These are phyloP conservation scores for Ictalurus furcatus DNA, from an alignment of 2,113 vertebrate genomes.

Conservation along the genomic window DNA sequence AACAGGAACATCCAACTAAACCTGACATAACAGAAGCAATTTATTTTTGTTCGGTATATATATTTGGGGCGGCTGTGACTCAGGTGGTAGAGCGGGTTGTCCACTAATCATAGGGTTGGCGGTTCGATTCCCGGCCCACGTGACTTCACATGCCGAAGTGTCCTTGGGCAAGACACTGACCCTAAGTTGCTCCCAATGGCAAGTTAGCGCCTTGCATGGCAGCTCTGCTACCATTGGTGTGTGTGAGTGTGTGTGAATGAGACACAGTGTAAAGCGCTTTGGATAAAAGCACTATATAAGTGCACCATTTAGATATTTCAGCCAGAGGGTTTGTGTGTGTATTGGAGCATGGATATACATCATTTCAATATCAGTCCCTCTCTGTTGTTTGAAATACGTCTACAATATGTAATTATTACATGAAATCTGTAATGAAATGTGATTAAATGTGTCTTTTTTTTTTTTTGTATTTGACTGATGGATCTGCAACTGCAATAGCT, in stretches of 20 bases:
- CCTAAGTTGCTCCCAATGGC: too few species aligned
- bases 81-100: too few species aligned
- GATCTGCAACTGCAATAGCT: neutral
- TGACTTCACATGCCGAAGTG: too few species aligned
- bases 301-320: neutral
- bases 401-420: neutral
- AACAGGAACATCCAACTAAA: constrained; percentile 15
- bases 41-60: neutral
- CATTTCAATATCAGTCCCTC: neutral
- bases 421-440: neutral
- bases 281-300: too few species aligned
- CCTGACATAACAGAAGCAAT: neutral
- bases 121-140: too few species aligned
- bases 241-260: too few species aligned
- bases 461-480: constrained; percentile 3
- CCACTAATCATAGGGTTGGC: too few species aligned
- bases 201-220: too few species aligned
- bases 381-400: neutral
- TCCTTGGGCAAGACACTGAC: too few species aligned
- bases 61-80: neutral
- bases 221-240: too few species aligned
- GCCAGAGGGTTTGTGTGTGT: neutral
- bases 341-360: neutral
- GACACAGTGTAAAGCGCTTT: too few species aligned
- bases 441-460: neutral